Percentiles rank a stretch among this genome's conserved stretches.
Evolutionary conservation across 2,888 invertebrate genomes (phyloP).

Genomic region (Laothoe populi): DNA sequence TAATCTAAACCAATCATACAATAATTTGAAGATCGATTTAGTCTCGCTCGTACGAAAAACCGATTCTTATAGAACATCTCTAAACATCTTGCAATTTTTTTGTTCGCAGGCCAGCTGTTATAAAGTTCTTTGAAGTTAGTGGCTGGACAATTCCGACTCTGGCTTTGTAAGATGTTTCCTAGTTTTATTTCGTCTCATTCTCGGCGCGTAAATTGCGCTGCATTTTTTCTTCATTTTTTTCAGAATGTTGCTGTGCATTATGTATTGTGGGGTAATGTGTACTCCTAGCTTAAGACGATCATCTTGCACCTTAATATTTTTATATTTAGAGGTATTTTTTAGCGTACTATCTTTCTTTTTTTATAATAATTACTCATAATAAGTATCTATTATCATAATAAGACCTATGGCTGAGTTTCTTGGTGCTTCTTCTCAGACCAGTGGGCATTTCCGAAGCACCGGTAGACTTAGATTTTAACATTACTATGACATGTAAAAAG

Average conservation of each 20-base stretch:
- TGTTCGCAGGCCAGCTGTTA: conserved; percentile 20
- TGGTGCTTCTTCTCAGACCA: too few species aligned
- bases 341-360: background rate
- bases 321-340: conserved; percentile 13
- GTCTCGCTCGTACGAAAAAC: background rate
- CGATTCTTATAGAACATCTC: background rate
- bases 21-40: background rate
- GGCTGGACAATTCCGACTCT: conserved; percentile 18
- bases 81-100: background rate
- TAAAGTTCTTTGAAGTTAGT: conserved; percentile 11
- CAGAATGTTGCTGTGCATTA: background rate
- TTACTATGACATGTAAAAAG: too few species aligned
- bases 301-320: background rate
- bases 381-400: too few species aligned
- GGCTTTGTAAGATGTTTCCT: conserved; percentile 6
- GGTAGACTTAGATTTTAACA: too few species aligned
- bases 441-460: too few species aligned
- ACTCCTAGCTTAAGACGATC: background rate
- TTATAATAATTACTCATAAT: too few species aligned
- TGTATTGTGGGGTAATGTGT: background rate
- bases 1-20: too few species aligned
- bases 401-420: too few species aligned
- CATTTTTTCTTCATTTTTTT: conserved; percentile 8
- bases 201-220: conserved; percentile 7
- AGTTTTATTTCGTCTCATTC: background rate